Conservation (phyloP, 2,797 vertebrate species). For the Phataginus tetradactyla region DNA sequence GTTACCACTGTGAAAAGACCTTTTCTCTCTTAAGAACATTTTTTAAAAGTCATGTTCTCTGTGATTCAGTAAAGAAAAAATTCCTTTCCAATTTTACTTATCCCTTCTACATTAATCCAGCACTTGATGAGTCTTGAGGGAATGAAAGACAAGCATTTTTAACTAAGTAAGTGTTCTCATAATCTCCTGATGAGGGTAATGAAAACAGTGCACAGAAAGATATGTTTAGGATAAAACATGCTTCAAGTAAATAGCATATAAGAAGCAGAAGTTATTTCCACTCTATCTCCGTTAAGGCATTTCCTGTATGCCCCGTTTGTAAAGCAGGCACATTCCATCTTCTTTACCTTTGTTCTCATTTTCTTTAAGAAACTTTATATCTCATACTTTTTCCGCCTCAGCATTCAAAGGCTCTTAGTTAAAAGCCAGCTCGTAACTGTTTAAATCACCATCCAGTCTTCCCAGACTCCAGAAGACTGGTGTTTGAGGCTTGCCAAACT, state of each 20-base stretch:
- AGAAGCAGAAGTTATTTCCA: constrained; percentile 45
- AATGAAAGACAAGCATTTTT: constrained; percentile 72
- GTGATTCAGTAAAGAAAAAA: constrained; percentile 53
- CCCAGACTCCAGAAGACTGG: neutral
- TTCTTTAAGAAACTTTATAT: constrained; percentile 68
- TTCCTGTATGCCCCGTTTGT: constrained; percentile 30
- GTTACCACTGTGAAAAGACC: constrained; percentile 68
- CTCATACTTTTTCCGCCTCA: neutral
- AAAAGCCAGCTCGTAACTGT: constrained; percentile 46
- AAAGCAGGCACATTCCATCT: constrained; percentile 41
- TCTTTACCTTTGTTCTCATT: constrained; percentile 64
- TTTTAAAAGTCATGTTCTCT: constrained; percentile 46
- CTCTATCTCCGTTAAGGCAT: constrained; percentile 4
- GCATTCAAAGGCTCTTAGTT: constrained; percentile 18
- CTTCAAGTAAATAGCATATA: constrained; percentile 34
- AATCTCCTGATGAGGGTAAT: constrained; percentile 59
- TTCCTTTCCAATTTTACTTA: constrained; percentile 33
- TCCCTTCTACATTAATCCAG: constrained; percentile 66
- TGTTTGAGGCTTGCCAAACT: neutral
- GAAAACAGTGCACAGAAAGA: constrained; percentile 64
- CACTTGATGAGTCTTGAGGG: constrained; percentile 71
- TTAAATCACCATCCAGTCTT: neutral
- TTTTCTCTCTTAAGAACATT: constrained; percentile 64
- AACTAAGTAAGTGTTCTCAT: constrained; percentile 72
- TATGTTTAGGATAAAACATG: constrained; percentile 62